These are phyloP conservation scores for Phyto melanocephala DNA, from an alignment of 2,888 invertebrate species.

Conservation along the genomic window DNA sequence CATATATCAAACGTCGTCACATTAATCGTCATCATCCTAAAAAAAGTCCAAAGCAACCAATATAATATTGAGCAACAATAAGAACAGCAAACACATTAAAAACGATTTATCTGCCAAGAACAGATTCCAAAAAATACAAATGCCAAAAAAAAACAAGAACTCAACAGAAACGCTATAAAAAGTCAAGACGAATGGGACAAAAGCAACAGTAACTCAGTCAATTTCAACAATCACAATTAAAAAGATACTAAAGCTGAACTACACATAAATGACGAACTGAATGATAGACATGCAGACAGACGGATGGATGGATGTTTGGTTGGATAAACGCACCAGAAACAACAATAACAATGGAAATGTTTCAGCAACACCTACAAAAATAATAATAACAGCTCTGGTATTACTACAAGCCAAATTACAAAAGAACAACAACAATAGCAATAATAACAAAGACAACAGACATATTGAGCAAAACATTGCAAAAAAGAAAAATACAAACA, in stretches of 20 bases:
- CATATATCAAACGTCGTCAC: slow-evolving; percentile 63
- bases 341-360: slow-evolving; percentile 18
- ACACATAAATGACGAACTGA: slow-evolving; percentile 55
- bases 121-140: slow-evolving; percentile 39
- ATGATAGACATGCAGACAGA: slow-evolving; percentile 54
- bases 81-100: slow-evolving; percentile 64
- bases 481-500: not conserved
- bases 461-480: not conserved
- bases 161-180: not conserved
- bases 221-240: slow-evolving; percentile 49
- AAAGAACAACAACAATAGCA: slow-evolving; percentile 3
- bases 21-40: slow-evolving; percentile 62
- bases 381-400: slow-evolving; percentile 56
- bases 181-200: slow-evolving; percentile 59
- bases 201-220: slow-evolving; percentile 64
- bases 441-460: slow-evolving; percentile 34
- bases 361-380: slow-evolving; percentile 7
- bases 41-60: slow-evolving; percentile 1
- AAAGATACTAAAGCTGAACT: slow-evolving; percentile 22
- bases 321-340: slow-evolving; percentile 14
- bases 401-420: slow-evolving; percentile 31
- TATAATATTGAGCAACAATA: slow-evolving; percentile 30
- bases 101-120: slow-evolving; percentile 62
- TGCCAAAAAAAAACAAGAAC: not conserved
- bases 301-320: slow-evolving; percentile 15